Base-by-base conservation (phyloP, 2,113 vertebrate species). In the Clinocottus analis region DNA sequence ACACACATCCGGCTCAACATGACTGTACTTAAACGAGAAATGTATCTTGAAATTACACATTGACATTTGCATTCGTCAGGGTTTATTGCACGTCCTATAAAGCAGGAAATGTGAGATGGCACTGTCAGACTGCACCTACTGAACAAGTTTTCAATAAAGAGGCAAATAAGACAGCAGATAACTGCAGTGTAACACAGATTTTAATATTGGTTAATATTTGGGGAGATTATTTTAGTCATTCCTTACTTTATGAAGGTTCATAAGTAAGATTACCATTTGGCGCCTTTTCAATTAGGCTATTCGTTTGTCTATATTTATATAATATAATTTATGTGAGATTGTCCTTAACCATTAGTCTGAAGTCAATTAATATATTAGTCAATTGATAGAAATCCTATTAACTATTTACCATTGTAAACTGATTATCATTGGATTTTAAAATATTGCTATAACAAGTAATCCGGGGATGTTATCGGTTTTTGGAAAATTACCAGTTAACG, bases 1-100 rank as follows among this genome's bases (percentile, higher is more conserved):
- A 58, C 78, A 86, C 77, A 67, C 27, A 70, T 47, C 37, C 29
- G 39, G 33, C 61, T 55, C 61, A 77, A 61, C 21, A 47, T 56
- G 45, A 51, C 21, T 73, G 55, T 67, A 21, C 49, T 75, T 33
- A 45, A 75, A 67, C 19, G 17, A 64, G 47, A 77, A 61, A 79
- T 47, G 6, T 5, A 66, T 37, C 21, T 75, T 33, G 17, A 63
- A 68, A 83, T 77, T 7, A 12, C 1, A 39, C 23, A 29, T 33
- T 55, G 29, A 72, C 63, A 41, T n/a, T n/a, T 27, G 10, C 13
- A 39, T 5, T 43, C 21, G 43, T 70, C 33, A 45, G 16, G 27
- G 37, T 49, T 80, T 58, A 41, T 45, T 5, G 0, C 27, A 55
- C 2, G 2, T 45, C 39, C 29, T 60, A 7, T 19, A 7, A 16